Evolutionary conservation across 2,888 invertebrate species (phyloP), one percentile per base, ranked within the genome.

Genomic region (Hydraecia micacea): DNA sequence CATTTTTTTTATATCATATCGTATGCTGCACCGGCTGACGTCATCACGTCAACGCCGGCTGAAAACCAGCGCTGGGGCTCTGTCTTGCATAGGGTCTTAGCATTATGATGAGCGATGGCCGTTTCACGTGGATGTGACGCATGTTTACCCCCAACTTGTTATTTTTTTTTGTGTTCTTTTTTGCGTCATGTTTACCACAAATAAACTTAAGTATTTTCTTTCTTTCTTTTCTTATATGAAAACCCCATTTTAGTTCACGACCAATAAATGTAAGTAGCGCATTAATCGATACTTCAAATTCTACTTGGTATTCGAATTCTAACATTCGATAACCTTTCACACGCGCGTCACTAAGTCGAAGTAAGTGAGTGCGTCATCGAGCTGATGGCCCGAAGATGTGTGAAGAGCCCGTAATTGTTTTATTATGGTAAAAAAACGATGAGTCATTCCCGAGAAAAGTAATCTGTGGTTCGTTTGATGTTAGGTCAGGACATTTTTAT

Each of bases 331-430:
- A 88, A 77, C 68, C 73, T 82, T 75, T 71, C 71, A 73, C 73
- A 55, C 58, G 71, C 70, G 66, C 89, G 80, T 84, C 89, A 81
- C 88, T 88, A 87, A 71, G 72, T 32, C 66, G n/a, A 76, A 77
- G 77, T 75, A 69, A 84, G 72, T 32, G 81, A 77, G 77, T 88
- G 86, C 89, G 88, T 87, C 88, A 89, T 80, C 69, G 70, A 83
- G 67, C 75, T 86, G 86, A 87, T 87, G 86, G 77, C 58, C 42
- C 83, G 69, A 87, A 86, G 84, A 88, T 91, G 91, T 91, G 91
- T 90, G 91, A 89, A 88, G 88, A 88, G 83, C 79, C 79, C 73
- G 87, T 90, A 90, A 92, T 91, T 91, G 91, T 92, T 92, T 91
- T 91, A 90, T 92, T 92, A 91, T 90, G 90, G 85, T 91, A 75